Evolutionary conservation across 2,888 invertebrate genomes (phyloP).

Genomic region (Eristalis arbustorum): DNA sequence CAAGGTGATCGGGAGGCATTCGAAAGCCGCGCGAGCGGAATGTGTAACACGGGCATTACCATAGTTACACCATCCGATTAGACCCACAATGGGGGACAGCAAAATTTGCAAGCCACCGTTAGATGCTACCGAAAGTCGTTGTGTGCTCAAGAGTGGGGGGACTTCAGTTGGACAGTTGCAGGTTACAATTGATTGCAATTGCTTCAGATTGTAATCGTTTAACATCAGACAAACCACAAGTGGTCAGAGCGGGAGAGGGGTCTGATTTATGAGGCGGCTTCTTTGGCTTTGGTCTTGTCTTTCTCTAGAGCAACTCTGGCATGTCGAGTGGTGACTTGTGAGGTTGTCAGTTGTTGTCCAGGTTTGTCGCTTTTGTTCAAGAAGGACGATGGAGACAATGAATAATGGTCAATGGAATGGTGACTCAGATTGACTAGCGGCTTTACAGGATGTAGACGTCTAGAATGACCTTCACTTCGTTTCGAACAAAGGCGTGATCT

Average conservation of each 20-base stretch:
- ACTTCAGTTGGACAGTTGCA: background rate
- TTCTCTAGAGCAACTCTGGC: background rate
- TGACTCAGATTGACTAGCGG: no score
- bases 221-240: background rate
- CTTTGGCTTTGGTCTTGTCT: background rate
- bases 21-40: conserved; percentile 43
- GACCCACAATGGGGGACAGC: conserved; percentile 42
- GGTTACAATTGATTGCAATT: background rate
- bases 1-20: conserved; percentile 59
- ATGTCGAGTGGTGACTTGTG: background rate
- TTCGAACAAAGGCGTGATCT: no score
- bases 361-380: no score
- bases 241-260: no score
- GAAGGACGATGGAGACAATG: no score
- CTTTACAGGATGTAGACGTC: no score
- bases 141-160: background rate
- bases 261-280: background rate
- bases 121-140: background rate
- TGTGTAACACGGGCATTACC: conserved; percentile 46
- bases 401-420: no score
- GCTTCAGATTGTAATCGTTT: background rate
- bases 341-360: no score
- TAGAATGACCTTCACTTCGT: no score
- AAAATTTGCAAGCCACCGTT: background rate
- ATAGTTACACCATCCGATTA: conserved; percentile 56